These are phyloP conservation scores for Ophraella communa DNA, from an alignment of 2,888 invertebrate genomes.

Conservation along the genomic window DNA sequence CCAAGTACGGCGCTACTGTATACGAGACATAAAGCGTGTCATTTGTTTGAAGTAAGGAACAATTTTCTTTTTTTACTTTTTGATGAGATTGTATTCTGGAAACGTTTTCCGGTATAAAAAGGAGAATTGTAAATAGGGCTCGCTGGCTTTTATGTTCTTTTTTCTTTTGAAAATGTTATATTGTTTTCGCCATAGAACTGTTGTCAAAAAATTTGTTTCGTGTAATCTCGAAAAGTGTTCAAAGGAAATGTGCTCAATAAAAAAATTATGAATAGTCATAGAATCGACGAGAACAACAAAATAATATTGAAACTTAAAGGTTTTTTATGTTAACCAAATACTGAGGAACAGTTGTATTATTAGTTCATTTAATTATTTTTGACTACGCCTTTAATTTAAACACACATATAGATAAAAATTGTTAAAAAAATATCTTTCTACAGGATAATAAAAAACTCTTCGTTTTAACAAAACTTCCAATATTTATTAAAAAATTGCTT, in stretches of 20 bases:
- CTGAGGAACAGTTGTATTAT: too few species aligned
- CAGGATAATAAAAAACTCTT: too few species aligned
- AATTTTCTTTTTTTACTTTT: conserved; percentile 24
- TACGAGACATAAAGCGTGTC: conserved; percentile 22
- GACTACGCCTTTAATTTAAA: too few species aligned
- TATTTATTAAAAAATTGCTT: too few species aligned
- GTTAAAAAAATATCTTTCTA: too few species aligned
- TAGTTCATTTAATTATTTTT: too few species aligned
- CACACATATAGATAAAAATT: too few species aligned
- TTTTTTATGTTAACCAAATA: too few species aligned
- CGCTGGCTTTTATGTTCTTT: conserved; percentile 3
- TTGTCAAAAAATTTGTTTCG: background rate
- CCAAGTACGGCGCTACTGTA: conserved; percentile 4
- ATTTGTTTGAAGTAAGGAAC: conserved; percentile 23
- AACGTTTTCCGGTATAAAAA: conserved; percentile 14
- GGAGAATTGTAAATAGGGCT: conserved; percentile 15
- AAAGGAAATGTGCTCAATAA: background rate
- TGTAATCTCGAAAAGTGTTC: background rate
- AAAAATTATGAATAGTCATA: background rate
- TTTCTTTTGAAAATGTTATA: conserved; percentile 7
- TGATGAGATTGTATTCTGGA: conserved; percentile 18
- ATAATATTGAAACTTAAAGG: too few species aligned
- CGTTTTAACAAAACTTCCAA: too few species aligned
- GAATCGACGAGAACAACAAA: background rate
- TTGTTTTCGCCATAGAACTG: background rate